Evolutionary conservation across 2,888 invertebrate genomes (phyloP), one percentile per base, ranked within the genome.

Genomic region (Cataglyphis rosenhaueri): DNA sequence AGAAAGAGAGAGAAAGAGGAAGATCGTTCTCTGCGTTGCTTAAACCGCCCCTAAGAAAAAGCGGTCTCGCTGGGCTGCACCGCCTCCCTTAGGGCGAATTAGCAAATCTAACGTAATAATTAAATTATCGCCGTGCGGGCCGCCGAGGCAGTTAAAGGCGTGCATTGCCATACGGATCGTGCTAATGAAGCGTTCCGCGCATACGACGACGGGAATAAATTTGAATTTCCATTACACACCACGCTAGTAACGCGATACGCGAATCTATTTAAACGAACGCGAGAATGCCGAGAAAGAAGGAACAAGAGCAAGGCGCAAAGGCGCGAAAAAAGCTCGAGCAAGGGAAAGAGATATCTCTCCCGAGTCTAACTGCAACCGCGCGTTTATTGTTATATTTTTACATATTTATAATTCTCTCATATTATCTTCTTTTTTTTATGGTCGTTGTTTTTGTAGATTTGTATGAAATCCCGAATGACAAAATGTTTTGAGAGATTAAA

Each of bases 51-150:
- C 71, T 59, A 18, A 83, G 81, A 91, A 91, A 88, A 90, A 89
- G 86, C 82, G 74, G 89, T 81, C 85, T 57, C 86, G 68, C 59
- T 79, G 79, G 78, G n/a, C 79, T 59, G 83, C 62, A 55, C 84
- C 84, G 83, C 86, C 87, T 81, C 83, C 84, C 87, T 83, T 87
- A 85, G 84, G 88, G 87, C 87, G 88, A 93, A 93, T 93, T 93
- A 93, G 92, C 92, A 93, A 92, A 93, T 93, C 91, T 93, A 92
- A 92, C 91, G 92, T 92, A 93, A 92, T 92, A 93, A 93, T 93
- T 92, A 92, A 92, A 93, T 92, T 92, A 93, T 92, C 93, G 92
- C 88, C 84, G 90, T 73, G 79, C 82, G 82, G 83, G 71, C 76
- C 83, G 75, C 71, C 65, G 75, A 84, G 84, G 85, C 86, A 87